These are phyloP conservation scores for Brenthis ino DNA, from an alignment of 2,888 invertebrate genomes.

Conservation along the genomic window DNA sequence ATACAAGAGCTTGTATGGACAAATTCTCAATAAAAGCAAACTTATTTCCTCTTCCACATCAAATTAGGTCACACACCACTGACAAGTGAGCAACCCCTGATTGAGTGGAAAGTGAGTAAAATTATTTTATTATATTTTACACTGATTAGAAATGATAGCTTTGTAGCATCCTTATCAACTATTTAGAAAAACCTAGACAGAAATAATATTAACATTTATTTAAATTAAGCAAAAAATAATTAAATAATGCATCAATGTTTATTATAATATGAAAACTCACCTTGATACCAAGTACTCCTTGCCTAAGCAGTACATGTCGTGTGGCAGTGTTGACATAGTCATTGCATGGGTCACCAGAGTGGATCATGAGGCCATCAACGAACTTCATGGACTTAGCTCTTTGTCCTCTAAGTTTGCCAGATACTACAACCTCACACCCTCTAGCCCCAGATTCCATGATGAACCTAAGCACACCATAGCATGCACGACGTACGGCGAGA, in stretches of 20 bases:
- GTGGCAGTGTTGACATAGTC: constrained; percentile 99
- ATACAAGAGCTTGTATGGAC: constrained; percentile 70
- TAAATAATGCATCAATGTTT: too few species aligned
- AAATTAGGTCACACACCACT: constrained; percentile 69
- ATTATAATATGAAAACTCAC: constrained; percentile 68
- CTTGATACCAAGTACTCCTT: constrained; percentile 90
- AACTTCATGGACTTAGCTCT: constrained; percentile 99
- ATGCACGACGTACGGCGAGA: constrained; percentile 92
- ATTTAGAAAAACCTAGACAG: too few species aligned
- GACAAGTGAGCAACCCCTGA: constrained; percentile 68
- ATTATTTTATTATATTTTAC: too few species aligned
- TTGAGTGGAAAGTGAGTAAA: constrained; percentile 55
- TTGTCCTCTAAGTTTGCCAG: constrained; percentile 99
- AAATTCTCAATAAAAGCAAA: constrained; percentile 73
- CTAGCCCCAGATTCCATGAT: constrained; percentile 99
- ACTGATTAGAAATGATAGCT: neutral
- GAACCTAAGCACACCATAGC: constrained; percentile 99
- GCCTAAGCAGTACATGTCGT: constrained; percentile 97
- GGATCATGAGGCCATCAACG: constrained; percentile 99
- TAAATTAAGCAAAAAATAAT: too few species aligned
- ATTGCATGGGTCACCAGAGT: constrained; percentile 99
- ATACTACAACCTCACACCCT: constrained; percentile 99
- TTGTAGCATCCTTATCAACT: neutral
- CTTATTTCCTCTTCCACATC: constrained; percentile 67
- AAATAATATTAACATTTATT: too few species aligned